A percentile compares a stretch with the other conserved stretches of the same genome.
Conservation (phyloP, 2,797 vertebrate genomes). For the Leontocebus nigricollis region DNA sequence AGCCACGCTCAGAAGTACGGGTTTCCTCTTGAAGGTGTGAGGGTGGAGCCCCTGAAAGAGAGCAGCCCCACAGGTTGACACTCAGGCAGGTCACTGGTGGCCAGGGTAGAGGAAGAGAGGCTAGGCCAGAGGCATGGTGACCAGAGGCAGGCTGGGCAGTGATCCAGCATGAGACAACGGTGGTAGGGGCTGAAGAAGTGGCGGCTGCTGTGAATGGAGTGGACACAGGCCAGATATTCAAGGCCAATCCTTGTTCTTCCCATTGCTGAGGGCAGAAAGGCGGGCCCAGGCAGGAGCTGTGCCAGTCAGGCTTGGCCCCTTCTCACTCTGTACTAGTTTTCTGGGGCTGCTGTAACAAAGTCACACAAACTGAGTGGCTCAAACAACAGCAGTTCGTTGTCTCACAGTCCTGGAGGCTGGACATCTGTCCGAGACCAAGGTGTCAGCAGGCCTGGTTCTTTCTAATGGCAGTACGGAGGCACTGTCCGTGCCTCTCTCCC, state of each 20-base stretch:
- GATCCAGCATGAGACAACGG: background rate
- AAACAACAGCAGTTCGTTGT: background rate
- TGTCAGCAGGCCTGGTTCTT: background rate
- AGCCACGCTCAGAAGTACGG: background rate
- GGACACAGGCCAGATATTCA: background rate
- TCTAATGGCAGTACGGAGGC: fast-evolving
- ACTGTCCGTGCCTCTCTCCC: background rate
- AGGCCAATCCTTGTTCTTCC: background rate
- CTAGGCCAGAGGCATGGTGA: background rate
- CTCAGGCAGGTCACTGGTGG: background rate
- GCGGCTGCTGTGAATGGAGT: background rate
- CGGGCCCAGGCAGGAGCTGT: too few relatives aligned
- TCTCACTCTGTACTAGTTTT: background rate
- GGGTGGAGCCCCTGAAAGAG: background rate
- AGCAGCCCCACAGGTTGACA: background rate
- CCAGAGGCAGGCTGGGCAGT: background rate
- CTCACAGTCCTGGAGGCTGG: background rate
- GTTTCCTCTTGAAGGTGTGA: background rate
- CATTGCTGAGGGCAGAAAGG: background rate
- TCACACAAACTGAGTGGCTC: background rate
- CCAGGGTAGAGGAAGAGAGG: background rate
- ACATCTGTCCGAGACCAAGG: background rate
- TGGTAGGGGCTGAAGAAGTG: background rate
- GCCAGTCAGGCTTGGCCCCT: background rate
- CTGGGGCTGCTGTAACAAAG: background rate